A percentile compares a stretch with the other conserved stretches of the same genome.
Conservation (phyloP, 1,140 invertebrate species). For the Holcopasites calliopsidis region DNA sequence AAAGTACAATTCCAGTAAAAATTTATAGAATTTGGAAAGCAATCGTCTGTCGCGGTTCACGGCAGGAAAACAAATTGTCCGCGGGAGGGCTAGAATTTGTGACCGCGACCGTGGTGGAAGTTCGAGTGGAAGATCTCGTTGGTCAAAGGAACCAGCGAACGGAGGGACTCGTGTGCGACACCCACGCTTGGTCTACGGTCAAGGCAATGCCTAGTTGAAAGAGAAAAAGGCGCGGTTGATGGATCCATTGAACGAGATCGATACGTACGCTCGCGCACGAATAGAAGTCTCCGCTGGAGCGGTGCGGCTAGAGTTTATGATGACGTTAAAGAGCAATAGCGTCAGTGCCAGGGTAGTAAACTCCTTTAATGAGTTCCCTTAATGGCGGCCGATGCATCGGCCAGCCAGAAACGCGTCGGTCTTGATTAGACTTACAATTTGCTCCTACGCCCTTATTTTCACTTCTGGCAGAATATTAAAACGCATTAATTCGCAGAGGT, state of each 20-base stretch:
- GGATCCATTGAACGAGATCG: slow-evolving; percentile 31
- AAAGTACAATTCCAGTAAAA: no score
- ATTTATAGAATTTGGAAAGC: no score
- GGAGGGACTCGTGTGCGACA: slow-evolving; percentile 1
- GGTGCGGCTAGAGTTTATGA: slow-evolving; percentile 15
- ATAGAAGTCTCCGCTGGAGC: background rate
- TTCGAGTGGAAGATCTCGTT: background rate
- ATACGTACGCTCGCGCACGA: slow-evolving; percentile 2
- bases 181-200: slow-evolving; percentile 45
- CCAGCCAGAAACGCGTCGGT: background rate
- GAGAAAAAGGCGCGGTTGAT: background rate
- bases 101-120: background rate
- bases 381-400: slow-evolving; percentile 12
- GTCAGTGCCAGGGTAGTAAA: slow-evolving; percentile 24
- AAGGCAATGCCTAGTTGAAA: slow-evolving; percentile 49
- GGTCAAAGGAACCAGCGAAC: slow-evolving; percentile 1
- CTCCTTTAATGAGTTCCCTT: slow-evolving; percentile 34
- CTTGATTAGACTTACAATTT: background rate
- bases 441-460: background rate
- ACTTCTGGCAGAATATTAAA: background rate
- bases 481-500: background rate
- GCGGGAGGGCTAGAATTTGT: background rate
- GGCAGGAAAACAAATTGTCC: no score
- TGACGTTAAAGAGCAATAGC: slow-evolving; percentile 25
- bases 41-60: no score